Evolutionary conservation across 2,797 vertebrate species (phyloP), one percentile per base, ranked within the genome.

Genomic region (Spondyliosoma cantharus): DNA sequence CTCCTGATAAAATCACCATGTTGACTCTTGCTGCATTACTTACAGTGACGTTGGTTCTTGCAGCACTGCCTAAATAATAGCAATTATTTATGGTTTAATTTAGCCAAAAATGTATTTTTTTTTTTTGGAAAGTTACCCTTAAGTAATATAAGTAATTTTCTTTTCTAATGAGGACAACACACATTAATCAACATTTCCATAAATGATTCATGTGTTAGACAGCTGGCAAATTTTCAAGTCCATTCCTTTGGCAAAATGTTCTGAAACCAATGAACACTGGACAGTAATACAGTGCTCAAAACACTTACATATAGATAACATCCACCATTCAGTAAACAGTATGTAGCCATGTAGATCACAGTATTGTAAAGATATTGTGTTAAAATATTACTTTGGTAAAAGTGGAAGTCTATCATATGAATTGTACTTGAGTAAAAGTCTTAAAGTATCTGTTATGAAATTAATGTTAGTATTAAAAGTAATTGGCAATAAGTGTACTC

Each of bases 1-100:
- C 71, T 56, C 25, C 19, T 50, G 15, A 32, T 24, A 22, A 16
- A 67, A 70, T 84, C 53, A 65, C 37, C 6, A 37, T 14, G 11
- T 66, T 61, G 53, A 62, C 49, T 37, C 64, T 53, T 7, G 5
- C 16, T 37, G 20, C 54, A 42, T 27, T 24, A 24, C 43, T 56
- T 0, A 53, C 12, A 58, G 15, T 1, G 1, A 19, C 29, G 43
- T 54, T 48, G 5, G 20, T n/a, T 25, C 27, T 27, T 5, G 1
- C 56, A 32, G 78, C 7, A 1, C 50, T 27, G 32, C 25, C 32
- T 48, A 1, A 50, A 60, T 63, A 48, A 49, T 4, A 65, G 43
- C 11, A 5, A 29, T 54, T n/a, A 54, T 46, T 71, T 32, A 57
- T 7, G 46, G 20, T 24, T 53, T 58, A 9, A 46, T 8, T 2